Percentiles rank a stretch among this genome's conserved stretches.
phyloP scores from a whole-genome alignment of 1,140 invertebrate species.

The Ostrea edulis region DNA sequence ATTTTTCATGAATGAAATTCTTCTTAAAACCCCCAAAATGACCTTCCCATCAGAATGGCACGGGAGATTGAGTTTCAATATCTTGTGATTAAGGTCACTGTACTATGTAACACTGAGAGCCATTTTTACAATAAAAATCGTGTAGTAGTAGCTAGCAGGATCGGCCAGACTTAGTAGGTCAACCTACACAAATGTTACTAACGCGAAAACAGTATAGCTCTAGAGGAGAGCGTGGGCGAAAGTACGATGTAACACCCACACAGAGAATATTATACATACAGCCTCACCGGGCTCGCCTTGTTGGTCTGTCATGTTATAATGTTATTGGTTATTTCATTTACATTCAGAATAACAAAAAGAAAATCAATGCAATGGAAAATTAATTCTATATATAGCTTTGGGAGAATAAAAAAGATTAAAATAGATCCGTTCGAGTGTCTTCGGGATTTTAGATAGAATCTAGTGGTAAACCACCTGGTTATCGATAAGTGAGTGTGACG shows the following conservation, averaged over 20 bases:
- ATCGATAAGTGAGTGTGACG: constrained; percentile 18
- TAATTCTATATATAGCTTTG: neutral
- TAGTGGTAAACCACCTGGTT: neutral
- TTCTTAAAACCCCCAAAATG: neutral
- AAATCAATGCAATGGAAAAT: neutral
- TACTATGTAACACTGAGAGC: neutral
- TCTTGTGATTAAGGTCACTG: neutral
- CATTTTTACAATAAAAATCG: neutral
- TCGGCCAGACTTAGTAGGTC: constrained; percentile 21
- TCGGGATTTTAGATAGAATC: neutral
- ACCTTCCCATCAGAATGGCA: neutral
- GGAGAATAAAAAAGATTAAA: constrained; percentile 9
- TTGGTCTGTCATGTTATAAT: neutral
- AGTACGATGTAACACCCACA: neutral
- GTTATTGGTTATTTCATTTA: neutral
- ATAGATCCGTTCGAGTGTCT: neutral
- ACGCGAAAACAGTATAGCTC: constrained; percentile 14
- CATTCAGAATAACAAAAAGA: neutral
- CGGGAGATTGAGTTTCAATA: neutral
- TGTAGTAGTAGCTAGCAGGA: neutral
- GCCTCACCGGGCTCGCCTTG: neutral
- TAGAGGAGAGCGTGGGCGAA: neutral
- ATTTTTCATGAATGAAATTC: too few relatives aligned
- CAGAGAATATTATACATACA: neutral
- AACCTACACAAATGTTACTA: neutral